Evolutionary conservation across 2,888 invertebrate species (phyloP), one percentile per base, ranked within the genome.

Genomic region (Nineta flava): DNA sequence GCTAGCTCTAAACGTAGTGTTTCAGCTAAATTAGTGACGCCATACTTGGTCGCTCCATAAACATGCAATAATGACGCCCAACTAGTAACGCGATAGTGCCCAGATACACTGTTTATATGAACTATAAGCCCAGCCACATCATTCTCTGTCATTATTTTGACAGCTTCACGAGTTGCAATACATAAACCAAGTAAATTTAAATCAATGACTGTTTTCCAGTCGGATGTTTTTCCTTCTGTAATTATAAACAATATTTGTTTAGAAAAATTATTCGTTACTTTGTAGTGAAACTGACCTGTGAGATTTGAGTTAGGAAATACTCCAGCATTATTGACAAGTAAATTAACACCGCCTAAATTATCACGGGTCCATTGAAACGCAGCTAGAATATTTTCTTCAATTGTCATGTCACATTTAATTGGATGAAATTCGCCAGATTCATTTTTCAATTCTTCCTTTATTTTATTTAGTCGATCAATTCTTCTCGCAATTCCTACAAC

Each of bases 41-140:
- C 74, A 61, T 69, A 70, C 59, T 78, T 78, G 31, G 76, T 73
- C 34, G 75, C 75, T 49, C 74, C 67, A 64, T 78, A 77, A 59
- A 75, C 66, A 55, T 65, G 66, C 59, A 71, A 71, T 51, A 69
- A 64, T 43, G 72, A 72, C 48, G 69, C 66, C 44, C 71, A 70
- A 52, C 72, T 62, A 40, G 69, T 64, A 48, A 71, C 70, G 51
- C 72, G 65, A 49, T 67, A 63, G 57, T 72, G 70, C 31, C 69
- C 72, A 19, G 71, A 64, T 45, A 71, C 60, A 54, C 72, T 80
- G 61, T 75, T 77, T 49, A 81, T 68, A 49, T 77, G 69, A 48
- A 81, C 66, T 53, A 81, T 73, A 54, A 79, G 78, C 0, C 77
- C 79, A 9, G 42, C 17, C 1, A 42, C n/a, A 13, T 42, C 15